phyloP scores from a whole-genome alignment of 1,140 invertebrate genomes.

The Drosophila ironensis region DNA sequence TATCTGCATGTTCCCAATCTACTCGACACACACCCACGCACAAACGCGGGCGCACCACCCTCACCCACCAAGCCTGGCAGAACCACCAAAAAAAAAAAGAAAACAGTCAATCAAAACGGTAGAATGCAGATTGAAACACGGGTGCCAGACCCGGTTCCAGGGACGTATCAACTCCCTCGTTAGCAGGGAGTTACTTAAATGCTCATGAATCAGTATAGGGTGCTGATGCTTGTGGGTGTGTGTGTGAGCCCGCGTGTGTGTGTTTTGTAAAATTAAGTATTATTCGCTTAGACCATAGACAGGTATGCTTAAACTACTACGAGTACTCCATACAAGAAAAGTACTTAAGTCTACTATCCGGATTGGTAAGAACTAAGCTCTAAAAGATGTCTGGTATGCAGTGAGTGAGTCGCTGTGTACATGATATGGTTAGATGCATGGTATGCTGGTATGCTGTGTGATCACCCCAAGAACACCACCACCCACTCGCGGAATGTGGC shows the following conservation, averaged over 20 bases:
- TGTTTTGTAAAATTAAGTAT: conserved; percentile 28
- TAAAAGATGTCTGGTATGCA: conserved; percentile 61
- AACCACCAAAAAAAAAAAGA: neutral
- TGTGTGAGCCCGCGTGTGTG: conserved; percentile 35
- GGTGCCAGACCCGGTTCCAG: conserved; percentile 10
- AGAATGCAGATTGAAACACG: conserved; percentile 23
- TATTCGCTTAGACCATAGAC: conserved; percentile 70
- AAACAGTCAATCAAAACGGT: neutral
- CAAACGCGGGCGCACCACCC: conserved; percentile 16
- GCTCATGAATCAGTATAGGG: conserved; percentile 14
- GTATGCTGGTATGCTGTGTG: conserved; percentile 12
- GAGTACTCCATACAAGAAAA: conserved; percentile 56
- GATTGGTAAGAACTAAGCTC: conserved; percentile 57
- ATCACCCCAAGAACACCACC: neutral
- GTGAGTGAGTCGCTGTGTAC: conserved; percentile 2
- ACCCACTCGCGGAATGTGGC: conserved; percentile 51
- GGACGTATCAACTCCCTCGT: conserved; percentile 16
- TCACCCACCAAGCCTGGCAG: conserved; percentile 20
- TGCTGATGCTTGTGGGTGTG: conserved; percentile 26
- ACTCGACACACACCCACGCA: neutral
- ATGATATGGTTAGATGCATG: conserved; percentile 29
- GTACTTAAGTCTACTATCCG: conserved; percentile 52
- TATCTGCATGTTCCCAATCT: neutral
- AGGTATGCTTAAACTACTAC: conserved; percentile 58
- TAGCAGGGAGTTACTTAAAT: conserved; percentile 30